Evolutionary conservation across 2,888 invertebrate species (phyloP).

Genomic region (Limulus polyphemus): DNA sequence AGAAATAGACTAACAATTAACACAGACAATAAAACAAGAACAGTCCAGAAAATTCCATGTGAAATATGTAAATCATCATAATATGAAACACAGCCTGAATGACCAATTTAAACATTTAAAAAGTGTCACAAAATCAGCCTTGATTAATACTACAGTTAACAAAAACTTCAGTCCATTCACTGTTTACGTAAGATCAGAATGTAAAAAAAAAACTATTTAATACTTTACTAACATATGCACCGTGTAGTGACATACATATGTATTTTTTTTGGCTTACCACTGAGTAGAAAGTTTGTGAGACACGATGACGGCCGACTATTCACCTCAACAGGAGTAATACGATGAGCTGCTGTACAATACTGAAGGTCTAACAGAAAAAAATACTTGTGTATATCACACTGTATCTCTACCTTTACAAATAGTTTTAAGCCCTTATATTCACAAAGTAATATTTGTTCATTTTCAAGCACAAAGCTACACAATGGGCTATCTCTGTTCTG

Average conservation of each 20-base stretch:
- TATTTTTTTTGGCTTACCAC: conserved; percentile 58
- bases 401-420: conserved; percentile 1
- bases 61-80: no score
- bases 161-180: neutral
- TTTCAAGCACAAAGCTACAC: no score
- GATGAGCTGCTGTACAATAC: conserved; percentile 69
- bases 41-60: no score
- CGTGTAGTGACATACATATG: neutral
- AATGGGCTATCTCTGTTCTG: no score
- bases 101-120: no score
- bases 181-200: neutral
- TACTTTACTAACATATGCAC: neutral
- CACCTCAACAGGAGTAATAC: conserved; percentile 91
- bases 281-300: conserved; percentile 89
- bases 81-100: no score
- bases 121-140: no score
- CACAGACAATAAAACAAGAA: no score
- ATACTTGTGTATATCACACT: neutral
- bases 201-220: neutral
- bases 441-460: no score
- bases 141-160: no score
- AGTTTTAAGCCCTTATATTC: no score
- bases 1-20: no score
- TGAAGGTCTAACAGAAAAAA: conserved; percentile 48
- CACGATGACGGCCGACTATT: conserved; percentile 94